Evolutionary conservation across 2,113 vertebrate genomes (phyloP), one percentile per base, ranked within the genome.

Genomic region (Saguinus midas): DNA sequence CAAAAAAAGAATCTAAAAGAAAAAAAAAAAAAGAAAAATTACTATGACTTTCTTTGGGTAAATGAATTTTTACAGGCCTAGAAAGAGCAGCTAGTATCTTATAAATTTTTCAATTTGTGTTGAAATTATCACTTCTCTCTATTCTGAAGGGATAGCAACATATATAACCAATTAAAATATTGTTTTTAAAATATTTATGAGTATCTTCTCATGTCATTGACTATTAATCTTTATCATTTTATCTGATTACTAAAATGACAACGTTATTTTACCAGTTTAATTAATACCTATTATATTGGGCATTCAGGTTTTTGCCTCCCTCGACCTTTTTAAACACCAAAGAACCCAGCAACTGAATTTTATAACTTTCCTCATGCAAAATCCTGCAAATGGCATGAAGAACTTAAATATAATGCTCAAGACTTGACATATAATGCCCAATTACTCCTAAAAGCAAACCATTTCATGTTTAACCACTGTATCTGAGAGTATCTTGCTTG

Each of bases 371-470:
- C 45, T 66, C 48, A 83, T 66, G 27, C 78, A 83, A 88, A 94
- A 78, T n/a, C 40, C 57, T 29, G 10, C 7, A 76, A 70, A 52
- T 52, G 50, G 20, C 82, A 91, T 35, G 66, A 75, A 57, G 32
- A 87, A 82, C 2, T 21, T 68, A 23, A 17, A 45, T 43, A 48
- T 52, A 88, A 87, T 20, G 27, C 52, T 40, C 20, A 75, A 82
- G 64, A 50, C 37, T 66, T 68, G 16, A 94, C 35, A 76, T 27
- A 27, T 11, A 37, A 27, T 82, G 84, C 18, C 55, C 85, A 93
- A 82, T 86, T 61, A 95, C 13, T 90, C 37, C 70, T 87, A 76
- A 92, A 95, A 73, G 68, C 27, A 82, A 93, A 76, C 7, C 57
- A 95, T 81, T 75, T 90, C 20, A 35, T 58, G n/a, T 20, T 48